Percentiles rank a stretch among this genome's conserved stretches.
phyloP scores from a whole-genome alignment of 2,888 invertebrate genomes.

The Octodonta nipae region DNA sequence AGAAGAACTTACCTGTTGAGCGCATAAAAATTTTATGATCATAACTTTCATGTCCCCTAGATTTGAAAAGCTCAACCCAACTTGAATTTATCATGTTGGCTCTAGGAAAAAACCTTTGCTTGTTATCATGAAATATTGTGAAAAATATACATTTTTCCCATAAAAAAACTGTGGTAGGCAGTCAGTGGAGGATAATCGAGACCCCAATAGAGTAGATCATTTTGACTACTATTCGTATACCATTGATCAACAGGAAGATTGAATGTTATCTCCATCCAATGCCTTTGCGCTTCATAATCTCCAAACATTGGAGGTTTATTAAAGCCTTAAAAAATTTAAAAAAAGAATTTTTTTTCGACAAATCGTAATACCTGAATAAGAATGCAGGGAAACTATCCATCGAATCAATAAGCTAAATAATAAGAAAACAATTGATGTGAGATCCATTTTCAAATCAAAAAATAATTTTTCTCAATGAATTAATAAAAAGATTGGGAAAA shows the following conservation, averaged over 20 bases:
- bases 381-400: too few species aligned
- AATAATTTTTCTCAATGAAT: too few species aligned
- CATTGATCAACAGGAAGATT: constrained; percentile 65
- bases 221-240: constrained; percentile 69
- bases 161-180: constrained; percentile 82
- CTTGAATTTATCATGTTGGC: too few species aligned
- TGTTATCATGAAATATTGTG: too few species aligned
- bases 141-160: constrained; percentile 55
- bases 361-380: too few species aligned
- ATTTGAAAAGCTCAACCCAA: constrained; percentile 64
- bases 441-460: too few species aligned
- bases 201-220: constrained; percentile 95
- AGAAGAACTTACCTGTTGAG: constrained; percentile 60
- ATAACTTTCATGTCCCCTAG: constrained; percentile 73
- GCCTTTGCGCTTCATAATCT: constrained; percentile 96
- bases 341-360: too few species aligned
- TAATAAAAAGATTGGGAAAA: too few species aligned
- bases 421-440: too few species aligned
- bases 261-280: constrained; percentile 96
- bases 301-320: constrained; percentile 91
- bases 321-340: too few species aligned
- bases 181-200: constrained; percentile 96
- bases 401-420: too few species aligned
- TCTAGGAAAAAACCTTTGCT: too few species aligned
- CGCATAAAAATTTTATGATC: constrained; percentile 89